phyloP scores from a whole-genome alignment of 2,797 vertebrate genomes.

The Pantherophis vulpinus region DNA sequence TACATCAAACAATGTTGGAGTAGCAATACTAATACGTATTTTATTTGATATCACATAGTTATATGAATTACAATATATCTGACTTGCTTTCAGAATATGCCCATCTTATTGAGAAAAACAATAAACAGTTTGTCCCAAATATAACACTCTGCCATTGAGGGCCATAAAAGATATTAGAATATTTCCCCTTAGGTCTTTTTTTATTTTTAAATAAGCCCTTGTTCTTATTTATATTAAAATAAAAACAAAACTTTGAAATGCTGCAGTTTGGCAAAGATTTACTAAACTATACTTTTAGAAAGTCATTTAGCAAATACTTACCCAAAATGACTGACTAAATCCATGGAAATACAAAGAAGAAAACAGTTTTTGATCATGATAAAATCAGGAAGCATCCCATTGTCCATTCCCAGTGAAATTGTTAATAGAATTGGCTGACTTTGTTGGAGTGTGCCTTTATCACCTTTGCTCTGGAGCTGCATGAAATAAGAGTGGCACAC shows the following conservation, averaged over 20 bases:
- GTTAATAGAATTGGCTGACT: conserved; percentile 60
- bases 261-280: not conserved
- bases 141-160: not conserved
- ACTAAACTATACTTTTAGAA: not conserved
- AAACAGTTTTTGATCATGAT: conserved; percentile 87
- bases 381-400: conserved; percentile 84
- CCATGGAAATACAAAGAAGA: conserved; percentile 80
- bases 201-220: not conserved
- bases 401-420: conserved; percentile 86
- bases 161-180: not conserved
- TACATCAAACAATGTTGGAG: not conserved
- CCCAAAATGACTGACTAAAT: conserved; percentile 86
- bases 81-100: not conserved
- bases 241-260: not conserved
- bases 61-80: not conserved
- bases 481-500: conserved; percentile 45
- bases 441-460: conserved; percentile 53
- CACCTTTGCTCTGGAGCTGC: conserved; percentile 64
- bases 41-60: not conserved
- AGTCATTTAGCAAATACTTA: conserved; percentile 67
- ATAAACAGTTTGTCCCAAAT: not conserved
- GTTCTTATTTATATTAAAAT: not conserved
- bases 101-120: not conserved
- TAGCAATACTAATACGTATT: not conserved
- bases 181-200: not conserved